Evolutionary conservation across 2,797 vertebrate species (phyloP).

Genomic region (Epinephelus coioides): DNA sequence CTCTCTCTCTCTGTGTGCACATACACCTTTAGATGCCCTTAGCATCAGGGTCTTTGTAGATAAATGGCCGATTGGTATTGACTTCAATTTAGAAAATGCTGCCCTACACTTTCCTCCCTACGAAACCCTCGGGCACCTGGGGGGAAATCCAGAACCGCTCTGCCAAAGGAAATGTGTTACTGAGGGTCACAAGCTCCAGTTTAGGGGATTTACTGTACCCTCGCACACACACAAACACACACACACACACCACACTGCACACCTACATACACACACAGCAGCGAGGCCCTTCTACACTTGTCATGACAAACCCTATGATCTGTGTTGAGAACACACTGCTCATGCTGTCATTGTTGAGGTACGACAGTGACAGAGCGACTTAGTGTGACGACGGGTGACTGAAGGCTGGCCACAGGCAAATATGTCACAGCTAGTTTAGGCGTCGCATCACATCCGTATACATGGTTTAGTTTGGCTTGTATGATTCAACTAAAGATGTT

Average conservation of each 20-base stretch:
- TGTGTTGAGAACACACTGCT: conserved; percentile 66
- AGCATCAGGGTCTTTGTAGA: conserved; percentile 79
- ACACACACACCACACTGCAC: conserved; percentile 18
- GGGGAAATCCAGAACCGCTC: conserved; percentile 78
- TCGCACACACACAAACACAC: conserved; percentile 31
- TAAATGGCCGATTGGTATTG: conserved; percentile 84
- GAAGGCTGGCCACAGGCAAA: conserved; percentile 77
- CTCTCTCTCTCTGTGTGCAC: not conserved
- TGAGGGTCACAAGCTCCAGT: conserved; percentile 79
- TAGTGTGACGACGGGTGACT: conserved; percentile 69
- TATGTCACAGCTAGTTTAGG: conserved; percentile 78
- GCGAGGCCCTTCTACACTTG: conserved; percentile 44
- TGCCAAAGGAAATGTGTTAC: conserved; percentile 84
- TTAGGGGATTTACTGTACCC: conserved; percentile 79
- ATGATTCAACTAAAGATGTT: conserved; percentile 68
- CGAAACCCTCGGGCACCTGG: conserved; percentile 71
- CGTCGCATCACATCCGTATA: conserved; percentile 61
- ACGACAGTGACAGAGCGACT: conserved; percentile 72
- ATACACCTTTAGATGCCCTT: conserved; percentile 69
- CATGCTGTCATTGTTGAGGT: conserved; percentile 75
- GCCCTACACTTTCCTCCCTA: conserved; percentile 81
- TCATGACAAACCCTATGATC: conserved; percentile 71
- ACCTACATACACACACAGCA: conserved; percentile 36
- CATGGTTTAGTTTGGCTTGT: conserved; percentile 55
- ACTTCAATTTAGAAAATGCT: conserved; percentile 87